These are phyloP conservation scores for Cephus nigrinus DNA, from an alignment of 2,888 invertebrate species.

Conservation along the genomic window DNA sequence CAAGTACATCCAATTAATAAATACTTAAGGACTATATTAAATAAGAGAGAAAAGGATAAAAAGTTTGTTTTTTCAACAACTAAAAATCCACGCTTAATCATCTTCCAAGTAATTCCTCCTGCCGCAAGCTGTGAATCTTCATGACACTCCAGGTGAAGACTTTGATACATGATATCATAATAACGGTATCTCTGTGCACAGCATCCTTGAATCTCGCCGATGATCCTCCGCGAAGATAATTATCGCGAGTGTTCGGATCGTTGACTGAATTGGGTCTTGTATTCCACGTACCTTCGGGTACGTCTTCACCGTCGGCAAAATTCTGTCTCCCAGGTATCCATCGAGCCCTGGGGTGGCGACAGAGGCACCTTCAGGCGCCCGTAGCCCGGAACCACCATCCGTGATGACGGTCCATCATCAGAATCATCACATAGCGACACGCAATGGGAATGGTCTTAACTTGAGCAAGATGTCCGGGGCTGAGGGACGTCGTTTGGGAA, in stretches of 20 bases:
- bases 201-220: not conserved
- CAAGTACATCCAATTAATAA: constrained; percentile 15
- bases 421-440: constrained; percentile 63
- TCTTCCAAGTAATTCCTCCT: not conserved
- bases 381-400: constrained; percentile 52
- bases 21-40: constrained; percentile 15
- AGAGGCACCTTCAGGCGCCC: constrained; percentile 59
- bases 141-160: not conserved
- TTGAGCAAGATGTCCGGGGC: constrained; percentile 58
- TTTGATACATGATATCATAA: not conserved
- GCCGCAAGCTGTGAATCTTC: not conserved
- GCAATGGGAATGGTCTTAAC: constrained; percentile 60
- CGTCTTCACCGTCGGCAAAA: constrained; percentile 54
- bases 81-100: not conserved
- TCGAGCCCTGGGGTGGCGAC: constrained; percentile 61
- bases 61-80: not conserved
- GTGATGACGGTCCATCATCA: constrained; percentile 64
- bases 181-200: not conserved
- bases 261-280: not conserved
- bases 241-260: not conserved
- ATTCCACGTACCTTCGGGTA: not conserved
- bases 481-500: constrained; percentile 52
- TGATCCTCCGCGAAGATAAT: not conserved
- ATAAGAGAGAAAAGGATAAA: not conserved
- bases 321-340: constrained; percentile 61